Percentiles rank a stretch among this genome's conserved stretches.
These are phyloP conservation scores for human (Homo sapiens) DNA, from an alignment of 2,113 vertebrate species.

Conservation along the genomic window DNA sequence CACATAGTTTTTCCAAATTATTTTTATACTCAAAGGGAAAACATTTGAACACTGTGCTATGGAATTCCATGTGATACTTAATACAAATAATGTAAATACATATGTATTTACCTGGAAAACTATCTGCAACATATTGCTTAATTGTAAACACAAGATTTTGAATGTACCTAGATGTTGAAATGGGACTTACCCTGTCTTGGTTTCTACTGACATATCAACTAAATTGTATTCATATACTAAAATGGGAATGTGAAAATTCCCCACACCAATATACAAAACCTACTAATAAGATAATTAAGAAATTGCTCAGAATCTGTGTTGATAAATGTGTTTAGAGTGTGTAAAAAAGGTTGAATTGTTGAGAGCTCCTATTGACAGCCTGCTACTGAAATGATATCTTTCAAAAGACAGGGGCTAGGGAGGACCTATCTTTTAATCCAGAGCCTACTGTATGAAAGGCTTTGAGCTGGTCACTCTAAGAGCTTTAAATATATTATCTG, in stretches of 20 bases:
- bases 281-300: not conserved
- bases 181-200: too few species aligned
- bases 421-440: not conserved
- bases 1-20: not conserved
- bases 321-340: not conserved
- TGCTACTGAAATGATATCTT: not conserved
- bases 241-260: not conserved
- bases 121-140: not conserved
- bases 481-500: not conserved
- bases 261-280: not conserved
- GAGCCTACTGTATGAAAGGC: not conserved
- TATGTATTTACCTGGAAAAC: not conserved
- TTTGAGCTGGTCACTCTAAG: not conserved
- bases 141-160: not conserved
- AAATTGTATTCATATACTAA: not conserved
- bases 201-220: not conserved
- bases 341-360: not conserved
- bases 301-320: not conserved
- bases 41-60: not conserved
- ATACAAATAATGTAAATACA: not conserved
- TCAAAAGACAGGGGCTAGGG: not conserved
- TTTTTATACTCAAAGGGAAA: not conserved
- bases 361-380: not conserved
- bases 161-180: not conserved
- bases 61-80: not conserved